Evolutionary conservation across 2,113 vertebrate species (phyloP), one percentile per base, ranked within the genome.

Genomic region (Hippocampus mohnikei): DNA sequence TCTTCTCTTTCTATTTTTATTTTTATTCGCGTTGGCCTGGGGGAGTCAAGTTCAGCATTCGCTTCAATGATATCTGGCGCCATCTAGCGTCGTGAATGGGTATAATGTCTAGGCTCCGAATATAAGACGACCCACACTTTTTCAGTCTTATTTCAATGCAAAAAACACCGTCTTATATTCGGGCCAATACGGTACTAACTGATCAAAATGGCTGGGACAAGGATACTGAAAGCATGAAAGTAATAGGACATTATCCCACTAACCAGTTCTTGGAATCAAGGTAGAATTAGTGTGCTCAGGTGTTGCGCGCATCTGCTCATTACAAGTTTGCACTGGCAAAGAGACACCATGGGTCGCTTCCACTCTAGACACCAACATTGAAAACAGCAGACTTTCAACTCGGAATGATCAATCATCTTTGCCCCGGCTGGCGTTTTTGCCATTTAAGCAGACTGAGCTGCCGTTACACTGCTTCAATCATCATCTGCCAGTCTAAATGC

Each of bases 391-490:
- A 77, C 37, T 81, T 67, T 69, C 18, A 44, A 69, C 70, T 59
- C 48, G 33, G 59, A 74, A 84, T 84, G 78, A 87, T 89, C 87
- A 84, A 89, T 89, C 88, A 89, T 88, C 76, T 77, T 71, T 66
- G 68, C 72, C 83, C 33, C 83, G 79, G 68, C 76, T 67, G 69
- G 75, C 75, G 74, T 83, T 87, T 87, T 81, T 85, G 86, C 84
- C 80, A 76, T 85, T 86, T 83, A 85, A 87, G 79, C 78, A 69
- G 81, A 69, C 72, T 48, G 78, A 80, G 82, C 81, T 65, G 82
- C 78, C 82, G 81, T 85, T 87, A 79, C 87, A n/a, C 89, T 15
- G 81, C 83, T 88, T 91, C 87, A 84, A 91, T 91, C 89, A 90
- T 84, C 77, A 67, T 73, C 87, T 87, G 86, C 84, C 85, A 86